phyloP scores from a whole-genome alignment of 2,113 vertebrate genomes.

The Chionodraco myersi region DNA sequence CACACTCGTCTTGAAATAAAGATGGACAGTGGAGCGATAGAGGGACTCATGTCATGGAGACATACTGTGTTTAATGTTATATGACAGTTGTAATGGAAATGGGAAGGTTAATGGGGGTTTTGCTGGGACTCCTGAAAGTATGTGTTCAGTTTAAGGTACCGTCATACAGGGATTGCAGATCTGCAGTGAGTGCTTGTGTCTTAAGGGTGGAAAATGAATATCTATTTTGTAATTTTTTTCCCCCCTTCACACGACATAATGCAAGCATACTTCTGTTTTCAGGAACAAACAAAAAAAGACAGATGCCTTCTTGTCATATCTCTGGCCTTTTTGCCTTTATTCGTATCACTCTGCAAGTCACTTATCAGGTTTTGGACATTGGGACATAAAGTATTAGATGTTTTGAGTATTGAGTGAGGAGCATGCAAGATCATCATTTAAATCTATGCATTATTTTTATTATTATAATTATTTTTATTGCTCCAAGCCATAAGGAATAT shows the following conservation, averaged over 20 bases:
- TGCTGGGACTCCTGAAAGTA: slow-evolving; percentile 66
- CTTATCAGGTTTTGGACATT: slow-evolving; percentile 84
- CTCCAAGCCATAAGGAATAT: slow-evolving; percentile 94
- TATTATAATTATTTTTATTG: slow-evolving; percentile 84
- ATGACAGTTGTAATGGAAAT: slow-evolving; percentile 40
- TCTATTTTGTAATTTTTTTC: slow-evolving; percentile 46
- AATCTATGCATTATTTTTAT: slow-evolving; percentile 95
- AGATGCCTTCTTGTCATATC: slow-evolving; percentile 89
- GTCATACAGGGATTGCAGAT: slow-evolving; percentile 70
- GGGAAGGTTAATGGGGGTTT: slow-evolving; percentile 51
- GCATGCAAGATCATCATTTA: slow-evolving; percentile 89
- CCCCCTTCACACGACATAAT: slow-evolving; percentile 49
- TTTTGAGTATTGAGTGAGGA: slow-evolving; percentile 79
- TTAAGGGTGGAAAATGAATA: slow-evolving; percentile 64
- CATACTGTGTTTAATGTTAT: slow-evolving; percentile 51
- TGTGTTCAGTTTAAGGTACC: slow-evolving; percentile 76
- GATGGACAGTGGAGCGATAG: slow-evolving; percentile 42
- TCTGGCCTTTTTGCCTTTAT: slow-evolving; percentile 86
- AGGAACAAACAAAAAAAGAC: slow-evolving; percentile 80
- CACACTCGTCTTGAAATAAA: slow-evolving; percentile 52
- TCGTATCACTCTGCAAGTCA: slow-evolving; percentile 80
- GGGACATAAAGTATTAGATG: slow-evolving; percentile 81
- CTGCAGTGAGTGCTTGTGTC: slow-evolving; percentile 60
- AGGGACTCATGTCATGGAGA: slow-evolving; percentile 48
- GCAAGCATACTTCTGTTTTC: slow-evolving; percentile 63